Conservation (phyloP, 2,797 vertebrate genomes). For the Aulostomus chinensis region DNA sequence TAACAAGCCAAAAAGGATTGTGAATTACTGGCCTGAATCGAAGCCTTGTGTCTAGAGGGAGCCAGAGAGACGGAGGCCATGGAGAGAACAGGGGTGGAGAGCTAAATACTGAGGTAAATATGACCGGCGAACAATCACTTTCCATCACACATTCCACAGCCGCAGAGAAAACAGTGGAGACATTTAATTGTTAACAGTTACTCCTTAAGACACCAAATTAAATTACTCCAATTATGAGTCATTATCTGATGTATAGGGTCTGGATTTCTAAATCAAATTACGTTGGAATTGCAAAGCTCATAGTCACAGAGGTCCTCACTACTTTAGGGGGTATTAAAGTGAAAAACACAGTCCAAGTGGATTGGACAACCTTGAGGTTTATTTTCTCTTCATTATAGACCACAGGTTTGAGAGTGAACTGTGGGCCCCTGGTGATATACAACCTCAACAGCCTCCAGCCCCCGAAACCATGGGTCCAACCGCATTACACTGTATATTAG, state of each 20-base stretch:
- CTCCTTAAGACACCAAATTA: no score
- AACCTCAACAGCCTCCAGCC: constrained; percentile 50
- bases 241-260: constrained; percentile 6
- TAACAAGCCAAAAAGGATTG: constrained; percentile 3
- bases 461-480: constrained; percentile 18
- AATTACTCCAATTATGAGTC: constrained; percentile 1
- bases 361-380: constrained; percentile 42
- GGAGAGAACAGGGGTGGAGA: not conserved
- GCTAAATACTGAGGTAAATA: constrained; percentile 6
- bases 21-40: not conserved
- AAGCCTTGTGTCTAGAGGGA: constrained; percentile 21
- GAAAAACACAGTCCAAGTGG: constrained; percentile 45
- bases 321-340: constrained; percentile 37
- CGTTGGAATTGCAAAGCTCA: constrained; percentile 29
- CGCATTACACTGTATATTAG: constrained; percentile 32
- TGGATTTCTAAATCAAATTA: no score
- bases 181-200: not conserved
- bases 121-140: constrained; percentile 1
- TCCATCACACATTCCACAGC: not conserved
- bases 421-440: constrained; percentile 71
- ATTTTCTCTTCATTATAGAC: constrained; percentile 66
- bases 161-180: not conserved
- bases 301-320: constrained; percentile 25
- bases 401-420: constrained; percentile 57
- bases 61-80: constrained; percentile 24